These are phyloP conservation scores for Chironomus striatipennis DNA, from an alignment of 1,140 invertebrate species.

Conservation along the genomic window DNA sequence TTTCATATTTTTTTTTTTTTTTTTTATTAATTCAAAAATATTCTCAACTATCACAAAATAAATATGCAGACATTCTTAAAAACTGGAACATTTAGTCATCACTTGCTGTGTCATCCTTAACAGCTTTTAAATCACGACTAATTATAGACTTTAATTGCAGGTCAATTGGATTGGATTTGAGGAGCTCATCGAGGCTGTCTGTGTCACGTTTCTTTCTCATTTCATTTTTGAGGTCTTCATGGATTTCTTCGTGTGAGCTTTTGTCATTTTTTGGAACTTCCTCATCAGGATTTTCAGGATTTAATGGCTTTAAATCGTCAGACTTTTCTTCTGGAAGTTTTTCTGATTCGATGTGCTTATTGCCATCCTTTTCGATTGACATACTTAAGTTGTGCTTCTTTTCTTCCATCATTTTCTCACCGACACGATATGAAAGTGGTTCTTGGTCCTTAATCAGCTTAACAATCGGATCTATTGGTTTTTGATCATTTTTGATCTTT, in stretches of 20 bases:
- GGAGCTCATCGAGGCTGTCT: background rate
- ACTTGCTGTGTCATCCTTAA: background rate
- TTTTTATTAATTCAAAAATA: background rate
- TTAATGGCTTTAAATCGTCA: background rate
- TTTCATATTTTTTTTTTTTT: background rate
- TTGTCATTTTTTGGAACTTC: background rate
- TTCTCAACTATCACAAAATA: background rate
- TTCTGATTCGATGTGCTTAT: background rate
- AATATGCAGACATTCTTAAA: too few species aligned
- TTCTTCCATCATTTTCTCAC: conserved; percentile 26
- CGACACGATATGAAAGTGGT: conserved; percentile 36
- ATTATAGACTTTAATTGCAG: background rate
- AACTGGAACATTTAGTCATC: background rate
- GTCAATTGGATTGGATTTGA: background rate
- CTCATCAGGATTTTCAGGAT: background rate
- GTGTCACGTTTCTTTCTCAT: background rate
- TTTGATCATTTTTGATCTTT: background rate
- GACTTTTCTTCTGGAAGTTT: background rate
- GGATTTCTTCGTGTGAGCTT: background rate
- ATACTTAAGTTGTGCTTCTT: background rate
- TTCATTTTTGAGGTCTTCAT: background rate
- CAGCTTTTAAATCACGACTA: conserved; percentile 12
- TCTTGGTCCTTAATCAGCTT: conserved; percentile 31
- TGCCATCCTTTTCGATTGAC: background rate
- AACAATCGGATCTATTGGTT: background rate